Base-by-base conservation (phyloP, 2,888 invertebrate species). In the Orthosia cruda region DNA sequence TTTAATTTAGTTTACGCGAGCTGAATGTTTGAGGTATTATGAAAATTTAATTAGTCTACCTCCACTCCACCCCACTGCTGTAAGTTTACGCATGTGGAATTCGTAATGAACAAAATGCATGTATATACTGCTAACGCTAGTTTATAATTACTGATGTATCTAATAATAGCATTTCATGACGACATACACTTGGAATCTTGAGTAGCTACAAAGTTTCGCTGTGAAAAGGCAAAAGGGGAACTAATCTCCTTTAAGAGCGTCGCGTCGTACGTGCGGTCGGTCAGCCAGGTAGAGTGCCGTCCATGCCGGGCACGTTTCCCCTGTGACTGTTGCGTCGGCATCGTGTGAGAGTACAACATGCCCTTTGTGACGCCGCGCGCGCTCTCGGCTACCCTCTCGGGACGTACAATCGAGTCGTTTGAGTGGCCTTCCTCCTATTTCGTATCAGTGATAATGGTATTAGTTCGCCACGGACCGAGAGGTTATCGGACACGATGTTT, bases 11-110 rank as follows among this genome's bases (percentile, higher is more conserved):
- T 88, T 89, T 87, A 83, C 87, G 89, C 85, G 85, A 88, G 89
- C 74, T 81, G 88, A 91, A 90, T 89, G 87, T 88, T 90, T 87
- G 87, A 88, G 88, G 84, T 88, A 89, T 91, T 89, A 90, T 90
- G 91, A 90, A 92, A 91, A 92, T 92, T 89, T 91, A 92, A 93
- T 93, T 91, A 91, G 90, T 87, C 86, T 91, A 85, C 90, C 88
- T 90, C 79, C 84, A 83, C 88, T 90, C 79, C 84, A 83, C 82
- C 88, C 74, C 76, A 83, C 59, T 65, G 83, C 83, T 88, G 81
- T 87, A 87, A 84, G 85, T 85, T 89, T 88, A 91, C 90, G 91
- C 89, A 89, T 88, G 82, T 86, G 86, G 92, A 92, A 91, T 92
- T 89, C 69, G 78, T 87, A 89, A 90, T 90, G 83, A 89, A 87